Evolutionary conservation across 2,113 vertebrate genomes (phyloP), one percentile per base, ranked within the genome.

Genomic region (Chionomys nivalis): DNA sequence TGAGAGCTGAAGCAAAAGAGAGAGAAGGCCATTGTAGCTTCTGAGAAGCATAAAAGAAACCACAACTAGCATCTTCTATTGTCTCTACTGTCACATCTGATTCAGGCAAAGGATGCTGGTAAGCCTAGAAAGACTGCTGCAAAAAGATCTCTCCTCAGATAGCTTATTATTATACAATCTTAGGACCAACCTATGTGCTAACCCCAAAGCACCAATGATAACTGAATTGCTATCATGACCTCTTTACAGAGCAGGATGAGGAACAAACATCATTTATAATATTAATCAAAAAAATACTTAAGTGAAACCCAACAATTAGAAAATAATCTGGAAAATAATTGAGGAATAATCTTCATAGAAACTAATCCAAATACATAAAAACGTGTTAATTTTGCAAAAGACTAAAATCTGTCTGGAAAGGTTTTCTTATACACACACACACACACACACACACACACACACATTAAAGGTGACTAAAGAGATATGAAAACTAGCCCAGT

Each of bases 331-430:
- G 49, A 90, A 77, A 55, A 33, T 55, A 66, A 91, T 2, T 81
- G 39, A 78, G 31, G 2, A 31, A 89, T 47, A 68, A 5, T 87
- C 68, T 81, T 89, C 33, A 78, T 55, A n/a, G 33, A 42, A 86
- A 94, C 36, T 36, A 76, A 85, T 4, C 26, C 72, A 33, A 95
- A 94, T 5, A 89, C 11, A 79, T 97, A 66, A 17, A 47, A 66
- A 83, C 76, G 49, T 5, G 3, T 82, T 26, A 83, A 58, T 66
- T 79, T 88, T 52, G 86, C n/a, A 76, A 93, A 90, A 76, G 44
- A 81, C 26, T 26, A 52, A 89, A 79, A 66, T 52, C 24, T n/a
- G 21, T 49, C 2, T 73, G 42, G 39, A 58, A 66, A 73, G 77
- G 12, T 66, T n/a, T n/a, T n/a, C n/a, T n/a, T n/a, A n/a, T n/a